Percentiles rank a stretch among this genome's conserved stretches.
These are phyloP conservation scores for Bemisia tabaci DNA, from an alignment of 1,140 invertebrate genomes.

Conservation along the genomic window DNA sequence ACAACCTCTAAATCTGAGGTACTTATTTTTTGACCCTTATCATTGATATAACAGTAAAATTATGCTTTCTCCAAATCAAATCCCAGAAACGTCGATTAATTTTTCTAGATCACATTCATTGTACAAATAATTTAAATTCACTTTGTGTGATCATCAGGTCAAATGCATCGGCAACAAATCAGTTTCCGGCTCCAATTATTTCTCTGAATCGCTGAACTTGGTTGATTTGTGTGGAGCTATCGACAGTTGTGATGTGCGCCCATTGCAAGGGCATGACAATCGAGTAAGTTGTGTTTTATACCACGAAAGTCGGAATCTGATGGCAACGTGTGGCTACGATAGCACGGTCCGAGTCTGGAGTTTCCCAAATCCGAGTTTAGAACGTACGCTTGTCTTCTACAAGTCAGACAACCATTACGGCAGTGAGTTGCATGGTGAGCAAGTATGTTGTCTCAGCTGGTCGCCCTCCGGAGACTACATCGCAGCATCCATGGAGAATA, in stretches of 20 bases:
- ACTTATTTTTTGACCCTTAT: no score
- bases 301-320: conserved; percentile 31
- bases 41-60: no score
- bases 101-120: no score
- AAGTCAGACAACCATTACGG: conserved; percentile 35
- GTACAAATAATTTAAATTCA: no score
- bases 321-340: conserved; percentile 45
- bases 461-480: conserved; percentile 39
- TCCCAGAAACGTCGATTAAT: no score
- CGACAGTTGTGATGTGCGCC: conserved; percentile 28
- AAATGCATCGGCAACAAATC: conserved; percentile 12
- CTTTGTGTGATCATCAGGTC: no score
- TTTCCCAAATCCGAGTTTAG: conserved; percentile 33
- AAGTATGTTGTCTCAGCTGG: conserved; percentile 38
- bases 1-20: no score
- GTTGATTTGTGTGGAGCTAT: conserved; percentile 33
- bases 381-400: conserved; percentile 44
- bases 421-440: conserved; percentile 37
- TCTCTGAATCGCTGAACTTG: conserved; percentile 28
- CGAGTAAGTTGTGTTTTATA: conserved; percentile 34
- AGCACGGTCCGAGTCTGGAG: conserved; percentile 49
- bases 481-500: conserved; percentile 40
- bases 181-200: background rate
- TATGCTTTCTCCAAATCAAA: no score
- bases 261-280: conserved; percentile 42